Evolutionary conservation across 2,888 invertebrate genomes (phyloP).

Genomic region (Melinaea menophilus): DNA sequence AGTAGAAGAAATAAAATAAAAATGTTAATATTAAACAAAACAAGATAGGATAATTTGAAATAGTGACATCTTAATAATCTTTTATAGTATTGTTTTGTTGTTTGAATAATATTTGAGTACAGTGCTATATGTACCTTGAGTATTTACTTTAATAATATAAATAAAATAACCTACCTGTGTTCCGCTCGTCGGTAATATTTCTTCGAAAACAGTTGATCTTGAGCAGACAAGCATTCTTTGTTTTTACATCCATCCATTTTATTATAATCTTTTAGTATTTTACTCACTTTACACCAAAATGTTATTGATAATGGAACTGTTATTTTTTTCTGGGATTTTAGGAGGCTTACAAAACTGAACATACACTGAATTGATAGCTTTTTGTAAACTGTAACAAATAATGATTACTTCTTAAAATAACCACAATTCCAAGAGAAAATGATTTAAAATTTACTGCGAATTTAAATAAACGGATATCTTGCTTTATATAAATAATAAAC

Average conservation of each 20-base stretch:
- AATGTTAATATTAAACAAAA: too few species aligned
- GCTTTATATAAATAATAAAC: too few species aligned
- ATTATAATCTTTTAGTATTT: conserved; percentile 9
- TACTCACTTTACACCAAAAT: too few species aligned
- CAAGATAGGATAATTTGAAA: too few species aligned
- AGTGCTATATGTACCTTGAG: neutral
- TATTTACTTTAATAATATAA: neutral
- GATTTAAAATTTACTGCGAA: neutral
- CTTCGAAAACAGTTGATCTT: conserved; percentile 45
- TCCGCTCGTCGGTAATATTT: conserved; percentile 68
- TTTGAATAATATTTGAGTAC: too few species aligned
- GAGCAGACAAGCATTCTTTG: conserved; percentile 45
- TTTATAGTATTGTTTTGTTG: too few species aligned
- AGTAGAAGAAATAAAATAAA: too few species aligned
- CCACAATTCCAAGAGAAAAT: neutral
- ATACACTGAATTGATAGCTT: neutral
- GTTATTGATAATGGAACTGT: too few species aligned
- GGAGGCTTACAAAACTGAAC: neutral
- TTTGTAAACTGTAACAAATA: neutral
- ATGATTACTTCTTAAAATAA: neutral
- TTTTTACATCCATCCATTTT: conserved; percentile 47
- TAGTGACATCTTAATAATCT: too few species aligned
- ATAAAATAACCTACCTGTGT: conserved; percentile 56
- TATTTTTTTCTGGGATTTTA: too few species aligned
- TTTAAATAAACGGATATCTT: neutral